phyloP scores from a whole-genome alignment of 1,140 invertebrate genomes.

The Zaprionus africanus region DNA sequence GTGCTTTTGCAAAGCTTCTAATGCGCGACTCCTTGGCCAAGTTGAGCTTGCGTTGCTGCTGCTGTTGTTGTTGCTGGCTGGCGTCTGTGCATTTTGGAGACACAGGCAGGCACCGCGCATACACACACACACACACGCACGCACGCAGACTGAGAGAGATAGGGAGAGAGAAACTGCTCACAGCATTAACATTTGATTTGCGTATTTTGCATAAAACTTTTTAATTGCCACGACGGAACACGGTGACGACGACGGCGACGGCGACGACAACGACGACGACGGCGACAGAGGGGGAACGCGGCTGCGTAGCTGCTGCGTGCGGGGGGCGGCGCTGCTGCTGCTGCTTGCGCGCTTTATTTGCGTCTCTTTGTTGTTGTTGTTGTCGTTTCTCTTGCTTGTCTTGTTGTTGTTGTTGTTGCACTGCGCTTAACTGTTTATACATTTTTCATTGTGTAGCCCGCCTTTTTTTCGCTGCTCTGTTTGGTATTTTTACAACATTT shows the following conservation, averaged over 20 bases:
- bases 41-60: constrained; percentile 6
- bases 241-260: neutral
- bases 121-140: constrained; percentile 7
- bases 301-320: constrained; percentile 26
- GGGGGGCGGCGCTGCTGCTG: constrained; percentile 23
- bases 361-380: constrained; percentile 36
- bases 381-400: constrained; percentile 10
- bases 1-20: constrained; percentile 35
- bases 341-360: constrained; percentile 39
- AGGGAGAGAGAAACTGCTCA: constrained; percentile 10
- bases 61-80: constrained; percentile 43
- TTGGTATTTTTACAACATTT: constrained; percentile 34
- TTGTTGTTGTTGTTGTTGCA: constrained; percentile 18
- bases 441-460: constrained; percentile 58
- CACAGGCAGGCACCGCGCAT: constrained; percentile 11
- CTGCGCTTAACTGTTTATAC: constrained; percentile 46
- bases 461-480: constrained; percentile 35
- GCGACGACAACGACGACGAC: constrained; percentile 8
- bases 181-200: constrained; percentile 64
- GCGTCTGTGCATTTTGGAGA: constrained; percentile 65
- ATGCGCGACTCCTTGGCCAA: constrained; percentile 44
- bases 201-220: constrained; percentile 63
- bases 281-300: neutral
- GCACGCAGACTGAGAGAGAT: neutral
- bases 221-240: constrained; percentile 53